Evolutionary conservation across 2,797 vertebrate species (phyloP).

Genomic region (Chelonia mydas): DNA sequence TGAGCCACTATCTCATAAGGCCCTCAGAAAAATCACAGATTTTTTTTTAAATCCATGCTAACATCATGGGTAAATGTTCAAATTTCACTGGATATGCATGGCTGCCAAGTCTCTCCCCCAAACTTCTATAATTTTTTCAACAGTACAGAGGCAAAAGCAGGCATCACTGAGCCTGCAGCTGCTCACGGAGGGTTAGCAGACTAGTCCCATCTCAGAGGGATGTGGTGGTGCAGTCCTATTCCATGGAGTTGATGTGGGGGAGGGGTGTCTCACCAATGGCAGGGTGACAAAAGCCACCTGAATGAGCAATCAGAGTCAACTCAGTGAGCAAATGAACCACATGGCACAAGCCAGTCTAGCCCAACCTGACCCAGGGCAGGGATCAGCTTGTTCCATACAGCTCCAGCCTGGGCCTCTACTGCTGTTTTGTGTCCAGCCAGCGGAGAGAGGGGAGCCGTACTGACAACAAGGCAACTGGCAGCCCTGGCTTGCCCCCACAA

Average conservation of each 20-base stretch:
- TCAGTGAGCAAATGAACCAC: background rate
- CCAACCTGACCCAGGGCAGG: background rate
- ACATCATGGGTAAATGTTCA: too few relatives aligned
- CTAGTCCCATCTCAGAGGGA: background rate
- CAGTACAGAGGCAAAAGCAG: background rate
- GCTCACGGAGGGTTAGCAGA: background rate
- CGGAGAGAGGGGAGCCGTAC: background rate
- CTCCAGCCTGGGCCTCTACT: background rate
- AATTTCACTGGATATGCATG: background rate
- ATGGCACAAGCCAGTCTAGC: background rate
- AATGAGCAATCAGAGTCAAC: background rate
- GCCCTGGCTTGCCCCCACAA: background rate
- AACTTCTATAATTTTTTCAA: background rate
- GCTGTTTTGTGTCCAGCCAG: background rate
- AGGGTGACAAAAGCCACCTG: background rate
- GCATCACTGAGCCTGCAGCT: background rate
- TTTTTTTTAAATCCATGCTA: background rate
- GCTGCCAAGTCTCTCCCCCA: background rate
- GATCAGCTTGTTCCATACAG: background rate
- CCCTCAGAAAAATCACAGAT: background rate
- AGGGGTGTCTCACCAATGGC: too few relatives aligned
- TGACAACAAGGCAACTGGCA: background rate
- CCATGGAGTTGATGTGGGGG: background rate
- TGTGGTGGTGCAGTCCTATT: background rate
- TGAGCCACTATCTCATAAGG: background rate